These are phyloP conservation scores for Choristoneura fumiferana DNA, from an alignment of 1,140 invertebrate genomes.

Conservation along the genomic window DNA sequence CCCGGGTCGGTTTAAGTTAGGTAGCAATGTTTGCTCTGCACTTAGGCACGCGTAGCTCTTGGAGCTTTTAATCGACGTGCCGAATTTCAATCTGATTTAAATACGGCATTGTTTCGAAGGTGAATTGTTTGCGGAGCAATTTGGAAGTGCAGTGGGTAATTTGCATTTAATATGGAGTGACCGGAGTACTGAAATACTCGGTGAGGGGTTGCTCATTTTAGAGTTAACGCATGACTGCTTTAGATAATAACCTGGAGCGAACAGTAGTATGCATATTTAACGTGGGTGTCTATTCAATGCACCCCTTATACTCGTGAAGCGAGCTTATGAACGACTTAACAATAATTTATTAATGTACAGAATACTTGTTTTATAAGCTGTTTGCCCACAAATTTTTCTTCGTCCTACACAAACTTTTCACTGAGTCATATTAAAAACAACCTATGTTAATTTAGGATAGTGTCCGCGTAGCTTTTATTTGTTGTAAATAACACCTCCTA, in stretches of 20 bases:
- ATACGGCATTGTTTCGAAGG: slow-evolving; percentile 69
- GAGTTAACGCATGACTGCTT: slow-evolving; percentile 8
- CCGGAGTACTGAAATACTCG: not conserved
- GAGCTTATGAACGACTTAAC: too few species aligned
- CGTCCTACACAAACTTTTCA: too few species aligned
- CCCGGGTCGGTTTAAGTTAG: slow-evolving; percentile 58
- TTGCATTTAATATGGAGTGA: slow-evolving; percentile 57
- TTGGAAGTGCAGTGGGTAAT: slow-evolving; percentile 40
- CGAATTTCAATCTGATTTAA: slow-evolving; percentile 74
- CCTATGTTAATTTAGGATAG: too few species aligned
- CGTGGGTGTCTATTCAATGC: too few species aligned
- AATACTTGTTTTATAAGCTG: too few species aligned
- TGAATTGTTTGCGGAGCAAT: slow-evolving; percentile 45
- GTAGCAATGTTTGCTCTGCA: slow-evolving; percentile 66
- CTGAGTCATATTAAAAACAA: too few species aligned
- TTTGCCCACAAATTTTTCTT: too few species aligned
- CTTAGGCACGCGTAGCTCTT: slow-evolving; percentile 66
- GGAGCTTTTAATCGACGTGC: slow-evolving; percentile 72
- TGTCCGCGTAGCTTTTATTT: too few species aligned
- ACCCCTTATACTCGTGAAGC: too few species aligned
- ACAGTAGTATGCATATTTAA: too few species aligned
- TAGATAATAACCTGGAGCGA: not conserved
- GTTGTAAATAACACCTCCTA: too few species aligned
- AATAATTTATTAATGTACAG: too few species aligned
- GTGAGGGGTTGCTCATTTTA: not conserved